Percentiles rank a stretch among this genome's conserved stretches.
phyloP scores from a whole-genome alignment of 2,113 vertebrate species.

The Pagrus major region DNA sequence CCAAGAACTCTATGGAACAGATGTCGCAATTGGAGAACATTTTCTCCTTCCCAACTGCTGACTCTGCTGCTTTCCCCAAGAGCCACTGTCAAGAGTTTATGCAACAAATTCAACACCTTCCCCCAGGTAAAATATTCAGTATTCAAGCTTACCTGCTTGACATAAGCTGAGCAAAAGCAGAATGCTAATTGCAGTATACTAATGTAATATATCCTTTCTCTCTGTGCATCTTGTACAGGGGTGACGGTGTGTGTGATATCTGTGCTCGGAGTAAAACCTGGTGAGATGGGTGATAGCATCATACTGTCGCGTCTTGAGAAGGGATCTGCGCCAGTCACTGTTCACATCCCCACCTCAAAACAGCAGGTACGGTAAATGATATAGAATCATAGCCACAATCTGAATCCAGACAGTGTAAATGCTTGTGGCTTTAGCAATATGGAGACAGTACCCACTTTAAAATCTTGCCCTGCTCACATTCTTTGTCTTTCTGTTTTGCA shows the following conservation, averaged over 20 bases:
- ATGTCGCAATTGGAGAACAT: conserved; percentile 82
- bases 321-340: conserved; percentile 81
- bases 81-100: conserved; percentile 79
- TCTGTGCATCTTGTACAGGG: conserved; percentile 73
- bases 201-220: not conserved
- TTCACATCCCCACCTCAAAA: conserved; percentile 85
- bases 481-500: conserved; percentile 55
- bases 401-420: not conserved
- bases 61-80: conserved; percentile 71
- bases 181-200: not conserved
- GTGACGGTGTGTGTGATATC: conserved; percentile 89
- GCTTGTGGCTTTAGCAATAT: not conserved
- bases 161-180: not conserved
- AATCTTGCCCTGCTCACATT: not conserved
- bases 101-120: conserved; percentile 84
- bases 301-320: conserved; percentile 89
- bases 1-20: conserved; percentile 27
- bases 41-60: conserved; percentile 84
- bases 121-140: conserved; percentile 80
- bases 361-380: conserved; percentile 76
- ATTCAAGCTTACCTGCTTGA: not conserved
- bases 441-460: not conserved
- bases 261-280: conserved; percentile 80
- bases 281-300: conserved; percentile 81
- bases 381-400: not conserved